Percentiles rank a stretch among this genome's conserved stretches.
These are phyloP conservation scores for Epinotia nisella DNA, from an alignment of 2,888 invertebrate genomes.

Conservation along the genomic window DNA sequence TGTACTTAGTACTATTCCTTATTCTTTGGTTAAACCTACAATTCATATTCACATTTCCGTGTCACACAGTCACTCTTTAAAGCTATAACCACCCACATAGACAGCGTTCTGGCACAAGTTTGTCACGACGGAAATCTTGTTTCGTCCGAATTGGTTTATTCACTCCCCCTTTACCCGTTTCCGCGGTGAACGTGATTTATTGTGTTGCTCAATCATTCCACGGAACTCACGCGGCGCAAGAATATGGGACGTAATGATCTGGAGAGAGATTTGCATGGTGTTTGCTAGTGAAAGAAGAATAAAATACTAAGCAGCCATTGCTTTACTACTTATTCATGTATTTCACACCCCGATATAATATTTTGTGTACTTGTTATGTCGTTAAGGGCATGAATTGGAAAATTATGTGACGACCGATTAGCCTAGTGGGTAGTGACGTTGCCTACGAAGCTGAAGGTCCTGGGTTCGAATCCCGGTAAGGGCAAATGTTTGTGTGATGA, in stretches of 20 bases:
- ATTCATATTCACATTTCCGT: no score
- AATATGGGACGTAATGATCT: not conserved
- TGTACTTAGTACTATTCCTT: no score
- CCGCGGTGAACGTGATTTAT: slow-evolving; percentile 35
- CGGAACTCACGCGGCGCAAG: slow-evolving; percentile 3
- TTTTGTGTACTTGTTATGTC: no score
- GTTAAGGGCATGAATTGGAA: no score
- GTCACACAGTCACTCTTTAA: no score
- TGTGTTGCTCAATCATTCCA: slow-evolving; percentile 35
- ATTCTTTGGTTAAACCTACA: no score
- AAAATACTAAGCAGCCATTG: not conserved
- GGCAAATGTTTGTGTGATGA: no score
- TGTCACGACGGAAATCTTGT: slow-evolving; percentile 27
- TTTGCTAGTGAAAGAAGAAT: not conserved
- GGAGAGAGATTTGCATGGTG: not conserved
- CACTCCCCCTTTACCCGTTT: slow-evolving; percentile 22
- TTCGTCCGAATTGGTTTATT: slow-evolving; percentile 28
- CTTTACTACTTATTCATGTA: not conserved
- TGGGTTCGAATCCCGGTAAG: no score
- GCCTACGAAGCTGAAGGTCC: no score
- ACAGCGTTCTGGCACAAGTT: not conserved
- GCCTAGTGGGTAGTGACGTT: no score
- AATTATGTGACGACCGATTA: no score
- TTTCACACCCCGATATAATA: not conserved
- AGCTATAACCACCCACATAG: not conserved